Conservation (phyloP, 2,888 invertebrate genomes). For the Lasioglossum villosulum region DNA sequence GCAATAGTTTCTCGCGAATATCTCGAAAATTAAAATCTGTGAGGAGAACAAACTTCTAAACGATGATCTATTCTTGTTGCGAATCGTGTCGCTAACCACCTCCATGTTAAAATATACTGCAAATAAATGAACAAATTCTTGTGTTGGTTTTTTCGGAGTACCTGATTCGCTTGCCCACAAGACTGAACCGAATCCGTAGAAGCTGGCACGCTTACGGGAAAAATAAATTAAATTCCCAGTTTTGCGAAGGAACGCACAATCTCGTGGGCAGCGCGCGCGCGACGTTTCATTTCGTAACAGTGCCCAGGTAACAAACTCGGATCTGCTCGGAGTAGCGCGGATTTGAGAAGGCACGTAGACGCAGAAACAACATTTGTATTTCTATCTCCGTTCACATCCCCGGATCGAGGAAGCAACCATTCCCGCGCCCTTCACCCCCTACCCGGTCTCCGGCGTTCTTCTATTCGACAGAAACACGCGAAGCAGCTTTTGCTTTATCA, state of each 20-base stretch:
- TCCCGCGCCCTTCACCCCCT: conserved; percentile 16
- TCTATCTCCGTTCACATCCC: conserved; percentile 58
- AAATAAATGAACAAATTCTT: not conserved
- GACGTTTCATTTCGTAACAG: conserved; percentile 19
- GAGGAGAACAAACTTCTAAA: too few species aligned
- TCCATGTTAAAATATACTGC: too few species aligned
- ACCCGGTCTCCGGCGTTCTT: conserved; percentile 31
- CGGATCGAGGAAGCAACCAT: conserved; percentile 43
- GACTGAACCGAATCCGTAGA: not conserved
- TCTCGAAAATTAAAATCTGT: too few species aligned
- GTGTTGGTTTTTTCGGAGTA: not conserved
- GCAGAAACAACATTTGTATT: conserved; percentile 65
- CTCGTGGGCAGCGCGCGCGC: not conserved
- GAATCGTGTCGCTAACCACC: too few species aligned
- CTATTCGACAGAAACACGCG: conserved; percentile 45
- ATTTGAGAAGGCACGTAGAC: conserved; percentile 51
- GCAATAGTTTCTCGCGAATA: too few species aligned
- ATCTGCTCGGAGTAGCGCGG: conserved; percentile 15
- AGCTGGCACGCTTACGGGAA: not conserved
- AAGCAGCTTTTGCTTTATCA: conserved; percentile 61
- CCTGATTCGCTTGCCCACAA: not conserved
- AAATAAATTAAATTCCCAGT: conserved; percentile 17
- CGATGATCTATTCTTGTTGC: too few species aligned
- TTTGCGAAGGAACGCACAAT: not conserved
- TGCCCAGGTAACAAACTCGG: conserved; percentile 15